Evolutionary conservation across 2,888 invertebrate genomes (phyloP).

Genomic region (Koerneria pararmatus): DNA sequence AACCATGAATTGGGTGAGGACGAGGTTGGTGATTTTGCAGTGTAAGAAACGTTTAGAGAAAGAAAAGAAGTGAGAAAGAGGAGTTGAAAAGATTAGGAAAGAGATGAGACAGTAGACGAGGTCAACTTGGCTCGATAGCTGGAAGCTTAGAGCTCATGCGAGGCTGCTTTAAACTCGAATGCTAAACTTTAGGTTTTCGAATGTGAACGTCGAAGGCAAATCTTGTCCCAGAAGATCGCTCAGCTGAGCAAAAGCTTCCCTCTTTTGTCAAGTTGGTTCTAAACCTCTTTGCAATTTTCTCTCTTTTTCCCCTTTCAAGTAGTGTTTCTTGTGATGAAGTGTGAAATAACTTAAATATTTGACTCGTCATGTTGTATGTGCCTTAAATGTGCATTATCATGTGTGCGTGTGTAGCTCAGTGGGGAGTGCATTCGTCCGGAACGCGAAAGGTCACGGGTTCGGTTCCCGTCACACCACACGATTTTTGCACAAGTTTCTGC

Average conservation of each 20-base stretch:
- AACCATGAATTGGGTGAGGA: constrained; percentile 91
- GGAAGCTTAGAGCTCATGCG: background rate
- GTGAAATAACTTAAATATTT: background rate
- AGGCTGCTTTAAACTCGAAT: background rate
- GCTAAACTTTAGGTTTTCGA: constrained; percentile 71
- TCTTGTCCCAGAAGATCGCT: constrained; percentile 80
- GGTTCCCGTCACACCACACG: no score
- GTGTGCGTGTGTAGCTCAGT: no score
- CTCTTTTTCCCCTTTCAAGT: constrained; percentile 1
- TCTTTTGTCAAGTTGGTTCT: constrained; percentile 67
- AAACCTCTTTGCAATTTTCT: background rate
- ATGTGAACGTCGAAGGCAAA: constrained; percentile 79
- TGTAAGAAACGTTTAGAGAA: no score
- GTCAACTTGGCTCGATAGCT: background rate
- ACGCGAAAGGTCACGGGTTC: no score
- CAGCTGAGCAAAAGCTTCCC: constrained; percentile 79
- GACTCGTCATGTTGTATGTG: no score
- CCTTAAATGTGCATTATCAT: no score
- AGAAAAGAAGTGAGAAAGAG: background rate
- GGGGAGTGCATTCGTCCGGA: no score
- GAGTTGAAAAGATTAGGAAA: background rate
- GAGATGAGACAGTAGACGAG: background rate
- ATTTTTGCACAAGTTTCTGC: no score
- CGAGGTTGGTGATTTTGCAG: no score
- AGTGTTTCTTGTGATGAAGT: constrained; percentile 1